These are phyloP conservation scores for Aplidium turbinatum DNA, from an alignment of 23 tunicate genomes.

Conservation along the genomic window DNA sequence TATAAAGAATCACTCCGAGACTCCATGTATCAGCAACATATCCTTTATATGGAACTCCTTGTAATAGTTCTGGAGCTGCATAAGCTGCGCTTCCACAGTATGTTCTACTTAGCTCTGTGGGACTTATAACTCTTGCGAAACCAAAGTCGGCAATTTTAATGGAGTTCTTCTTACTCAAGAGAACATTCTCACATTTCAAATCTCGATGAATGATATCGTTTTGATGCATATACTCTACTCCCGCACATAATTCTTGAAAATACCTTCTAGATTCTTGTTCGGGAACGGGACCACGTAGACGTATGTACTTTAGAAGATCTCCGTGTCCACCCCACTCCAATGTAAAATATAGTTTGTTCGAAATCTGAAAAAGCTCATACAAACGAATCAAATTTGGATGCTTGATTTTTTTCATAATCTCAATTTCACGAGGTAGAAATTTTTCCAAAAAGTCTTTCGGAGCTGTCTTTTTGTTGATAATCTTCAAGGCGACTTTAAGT, in stretches of 20 bases:
- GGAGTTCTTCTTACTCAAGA: constrained; percentile 65
- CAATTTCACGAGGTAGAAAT: constrained; percentile 90
- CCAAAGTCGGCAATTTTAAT: constrained; percentile 97
- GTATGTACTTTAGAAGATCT: constrained; percentile 84
- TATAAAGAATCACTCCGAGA: constrained; percentile 91
- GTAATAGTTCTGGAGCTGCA: constrained; percentile 94
- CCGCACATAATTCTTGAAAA: constrained; percentile 78
- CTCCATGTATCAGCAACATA: constrained; percentile 93
- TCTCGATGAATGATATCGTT: constrained; percentile 86
- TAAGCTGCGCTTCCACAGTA: constrained; percentile 97
- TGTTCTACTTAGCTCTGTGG: constrained; percentile 66
- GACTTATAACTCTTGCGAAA: constrained; percentile 69
- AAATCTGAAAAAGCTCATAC: constrained; percentile 73
- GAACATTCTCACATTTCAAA: constrained; percentile 88
- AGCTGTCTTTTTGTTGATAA: constrained; percentile 96
- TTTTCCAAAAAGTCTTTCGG: constrained; percentile 96
- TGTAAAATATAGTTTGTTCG: constrained; percentile 70
- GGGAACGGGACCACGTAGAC: constrained; percentile 81
- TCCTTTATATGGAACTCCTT: constrained; percentile 92
- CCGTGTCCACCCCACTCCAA: constrained; percentile 96
- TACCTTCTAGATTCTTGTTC: constrained; percentile 63
- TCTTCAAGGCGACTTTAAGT: constrained; percentile 84
- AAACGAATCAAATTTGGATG: constrained; percentile 83
- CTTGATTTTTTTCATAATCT: constrained; percentile 71
- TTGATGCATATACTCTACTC: constrained; percentile 84